These are phyloP conservation scores for Pampus argenteus DNA, from an alignment of 2,797 vertebrate genomes.

Conservation along the genomic window DNA sequence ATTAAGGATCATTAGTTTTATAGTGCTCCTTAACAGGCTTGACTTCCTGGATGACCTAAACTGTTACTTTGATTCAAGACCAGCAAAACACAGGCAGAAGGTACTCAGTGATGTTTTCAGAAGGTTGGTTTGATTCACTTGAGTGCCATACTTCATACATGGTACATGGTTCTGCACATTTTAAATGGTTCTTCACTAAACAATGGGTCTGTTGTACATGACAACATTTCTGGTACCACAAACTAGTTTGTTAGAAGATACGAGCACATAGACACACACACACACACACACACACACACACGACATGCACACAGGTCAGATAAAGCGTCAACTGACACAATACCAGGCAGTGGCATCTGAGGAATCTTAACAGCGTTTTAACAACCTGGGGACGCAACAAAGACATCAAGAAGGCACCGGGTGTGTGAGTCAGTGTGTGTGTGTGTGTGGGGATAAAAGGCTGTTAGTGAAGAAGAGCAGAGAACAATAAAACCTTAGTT, in stretches of 20 bases:
- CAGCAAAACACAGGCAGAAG: slow-evolving; percentile 32
- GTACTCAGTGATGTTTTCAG: slow-evolving; percentile 30
- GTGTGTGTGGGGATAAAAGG: slow-evolving; percentile 2
- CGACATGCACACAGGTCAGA: slow-evolving; percentile 21
- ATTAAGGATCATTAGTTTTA: slow-evolving; percentile 76
- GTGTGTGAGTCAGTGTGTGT: slow-evolving; percentile 13
- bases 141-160: background rate
- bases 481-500: slow-evolving; percentile 2
- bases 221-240: background rate
- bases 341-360: slow-evolving; percentile 55
- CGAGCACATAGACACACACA: background rate
- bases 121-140: background rate
- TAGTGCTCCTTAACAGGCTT: slow-evolving; percentile 58
- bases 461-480: slow-evolving; percentile 10
- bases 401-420: slow-evolving; percentile 60
- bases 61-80: slow-evolving; percentile 45
- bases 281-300: slow-evolving; percentile 16
- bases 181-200: background rate
- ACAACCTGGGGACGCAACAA: slow-evolving; percentile 57
- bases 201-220: background rate
- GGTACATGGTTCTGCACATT: background rate
- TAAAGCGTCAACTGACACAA: slow-evolving; percentile 26
- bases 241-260: background rate
- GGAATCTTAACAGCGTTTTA: slow-evolving; percentile 72
- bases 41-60: slow-evolving; percentile 66